phyloP scores from a whole-genome alignment of 2,113 vertebrate genomes.

The Steatornis caripensis region DNA sequence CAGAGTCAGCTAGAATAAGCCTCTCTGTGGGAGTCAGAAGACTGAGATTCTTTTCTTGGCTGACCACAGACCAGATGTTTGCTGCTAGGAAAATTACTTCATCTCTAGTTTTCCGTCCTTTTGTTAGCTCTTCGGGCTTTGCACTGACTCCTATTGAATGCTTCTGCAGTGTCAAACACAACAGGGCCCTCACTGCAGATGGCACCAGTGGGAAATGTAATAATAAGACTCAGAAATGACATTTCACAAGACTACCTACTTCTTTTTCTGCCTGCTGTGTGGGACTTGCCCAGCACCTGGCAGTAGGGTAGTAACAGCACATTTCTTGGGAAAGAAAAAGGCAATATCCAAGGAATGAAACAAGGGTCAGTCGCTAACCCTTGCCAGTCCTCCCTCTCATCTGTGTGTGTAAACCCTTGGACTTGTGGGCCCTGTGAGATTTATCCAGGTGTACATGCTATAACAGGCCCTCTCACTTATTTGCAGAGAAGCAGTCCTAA shows the following conservation, averaged over 20 bases:
- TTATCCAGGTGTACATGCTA: neutral
- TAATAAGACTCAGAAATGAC: neutral
- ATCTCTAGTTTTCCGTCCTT: slow-evolving; percentile 43
- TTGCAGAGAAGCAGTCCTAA: neutral
- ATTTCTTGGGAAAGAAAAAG: neutral
- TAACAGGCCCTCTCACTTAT: neutral
- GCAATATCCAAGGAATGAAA: neutral
- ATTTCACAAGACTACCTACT: neutral
- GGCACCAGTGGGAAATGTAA: neutral
- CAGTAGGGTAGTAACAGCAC: neutral
- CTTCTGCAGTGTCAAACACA: slow-evolving; percentile 5
- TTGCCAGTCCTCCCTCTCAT: neutral
- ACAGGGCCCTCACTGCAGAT: slow-evolving; percentile 5
- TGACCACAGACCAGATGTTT: slow-evolving; percentile 54
- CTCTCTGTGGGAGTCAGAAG: neutral
- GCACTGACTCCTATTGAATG: slow-evolving; percentile 5
- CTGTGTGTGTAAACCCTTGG: neutral
- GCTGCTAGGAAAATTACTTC: slow-evolving; percentile 39
- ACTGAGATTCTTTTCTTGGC: slow-evolving; percentile 17
- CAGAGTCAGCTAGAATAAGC: neutral
- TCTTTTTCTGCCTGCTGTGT: neutral
- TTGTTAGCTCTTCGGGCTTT: slow-evolving; percentile 43
- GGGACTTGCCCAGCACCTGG: neutral
- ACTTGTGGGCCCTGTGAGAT: neutral
- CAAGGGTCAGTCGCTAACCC: neutral